Evolutionary conservation across 2,888 invertebrate species (phyloP).

Genomic region (Agapetus fuscipes): DNA sequence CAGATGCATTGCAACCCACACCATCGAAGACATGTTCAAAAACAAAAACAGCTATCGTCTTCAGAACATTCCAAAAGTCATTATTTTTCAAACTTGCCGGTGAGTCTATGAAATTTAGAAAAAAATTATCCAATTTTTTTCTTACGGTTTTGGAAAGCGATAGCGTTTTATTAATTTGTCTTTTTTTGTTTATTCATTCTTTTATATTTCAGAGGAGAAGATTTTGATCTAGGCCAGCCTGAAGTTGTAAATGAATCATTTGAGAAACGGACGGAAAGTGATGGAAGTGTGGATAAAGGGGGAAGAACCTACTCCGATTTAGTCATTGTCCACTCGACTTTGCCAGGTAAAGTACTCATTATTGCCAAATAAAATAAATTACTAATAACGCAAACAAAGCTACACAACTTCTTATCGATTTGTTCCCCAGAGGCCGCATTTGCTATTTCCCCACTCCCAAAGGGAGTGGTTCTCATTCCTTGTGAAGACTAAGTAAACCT

Average conservation of each 20-base stretch:
- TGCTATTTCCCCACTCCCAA: no score
- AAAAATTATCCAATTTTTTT: no score
- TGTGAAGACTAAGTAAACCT: no score
- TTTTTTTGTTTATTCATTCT: conserved; percentile 1
- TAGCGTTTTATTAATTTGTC: conserved; percentile 1
- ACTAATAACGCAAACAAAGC: no score
- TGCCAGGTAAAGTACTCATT: conserved; percentile 35
- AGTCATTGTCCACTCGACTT: conserved; percentile 55
- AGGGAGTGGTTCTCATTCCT: no score
- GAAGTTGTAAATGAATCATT: not conserved
- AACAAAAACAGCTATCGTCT: conserved; percentile 44
- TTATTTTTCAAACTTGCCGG: conserved; percentile 66
- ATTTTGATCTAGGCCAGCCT: conserved; percentile 4
- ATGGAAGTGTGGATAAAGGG: conserved; percentile 21
- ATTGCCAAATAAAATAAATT: no score
- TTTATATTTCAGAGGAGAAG: conserved; percentile 10
- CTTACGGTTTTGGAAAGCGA: no score
- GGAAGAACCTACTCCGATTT: conserved; percentile 45
- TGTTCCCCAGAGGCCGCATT: no score
- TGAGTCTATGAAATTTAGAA: conserved; percentile 25
- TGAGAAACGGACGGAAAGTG: conserved; percentile 8
- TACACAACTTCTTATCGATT: no score
- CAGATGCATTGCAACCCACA: conserved; percentile 36
- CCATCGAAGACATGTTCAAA: conserved; percentile 51
- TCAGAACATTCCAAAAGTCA: conserved; percentile 56